Evolutionary conservation across 1,140 invertebrate genomes (phyloP).

Genomic region (Neodiprion fabricii): DNA sequence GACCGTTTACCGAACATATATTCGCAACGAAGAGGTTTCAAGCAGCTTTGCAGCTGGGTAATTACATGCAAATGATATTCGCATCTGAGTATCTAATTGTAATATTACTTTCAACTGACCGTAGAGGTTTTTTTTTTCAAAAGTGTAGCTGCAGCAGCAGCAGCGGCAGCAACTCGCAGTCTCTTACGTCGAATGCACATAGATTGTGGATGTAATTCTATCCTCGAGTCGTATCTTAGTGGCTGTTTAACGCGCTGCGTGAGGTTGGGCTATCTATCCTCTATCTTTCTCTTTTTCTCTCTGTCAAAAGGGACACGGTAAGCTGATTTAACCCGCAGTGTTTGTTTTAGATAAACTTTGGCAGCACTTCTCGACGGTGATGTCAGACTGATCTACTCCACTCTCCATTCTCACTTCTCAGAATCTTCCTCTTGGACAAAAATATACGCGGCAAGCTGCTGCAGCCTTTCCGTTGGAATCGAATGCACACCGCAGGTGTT

Average conservation of each 20-base stretch:
- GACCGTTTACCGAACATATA: neutral
- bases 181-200: too few species aligned
- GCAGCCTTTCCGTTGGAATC: too few species aligned
- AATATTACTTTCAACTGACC: conserved; percentile 3
- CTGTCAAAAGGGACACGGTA: neutral
- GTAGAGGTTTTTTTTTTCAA: neutral
- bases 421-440: too few species aligned
- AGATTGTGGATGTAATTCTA: neutral
- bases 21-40: neutral
- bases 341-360: neutral
- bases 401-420: too few species aligned
- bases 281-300: too few species aligned
- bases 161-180: too few species aligned
- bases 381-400: too few species aligned
- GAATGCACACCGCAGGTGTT: too few species aligned
- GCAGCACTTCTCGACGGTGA: neutral
- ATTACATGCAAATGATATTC: conserved; percentile 1
- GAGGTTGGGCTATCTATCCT: too few species aligned
- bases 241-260: neutral
- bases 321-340: neutral
- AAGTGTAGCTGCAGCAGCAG: neutral
- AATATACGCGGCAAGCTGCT: too few species aligned
- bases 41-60: neutral
- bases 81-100: neutral
- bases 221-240: neutral